Evolutionary conservation across 1,140 invertebrate species (phyloP).

Genomic region (Lerema accius): DNA sequence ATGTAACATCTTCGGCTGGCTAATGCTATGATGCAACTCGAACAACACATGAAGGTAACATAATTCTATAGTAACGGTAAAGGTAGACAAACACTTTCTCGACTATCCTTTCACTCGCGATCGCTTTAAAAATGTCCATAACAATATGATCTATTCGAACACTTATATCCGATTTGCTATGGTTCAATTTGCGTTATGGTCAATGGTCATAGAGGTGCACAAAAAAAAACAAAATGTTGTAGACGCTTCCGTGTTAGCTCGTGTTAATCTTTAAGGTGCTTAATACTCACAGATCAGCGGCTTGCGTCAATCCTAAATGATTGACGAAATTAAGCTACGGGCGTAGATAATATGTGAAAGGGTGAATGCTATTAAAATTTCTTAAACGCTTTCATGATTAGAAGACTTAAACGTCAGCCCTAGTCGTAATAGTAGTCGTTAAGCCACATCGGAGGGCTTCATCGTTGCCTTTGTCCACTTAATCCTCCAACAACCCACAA

Average conservation of each 20-base stretch:
- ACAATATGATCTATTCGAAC: not conserved
- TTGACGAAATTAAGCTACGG: too few relatives aligned
- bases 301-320: too few relatives aligned
- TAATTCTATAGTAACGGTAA: slow-evolving; percentile 21
- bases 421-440: too few relatives aligned
- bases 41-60: slow-evolving; percentile 30
- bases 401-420: too few relatives aligned
- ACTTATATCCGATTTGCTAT: not conserved
- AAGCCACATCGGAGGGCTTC: too few relatives aligned
- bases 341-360: too few relatives aligned
- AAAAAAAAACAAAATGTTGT: not conserved
- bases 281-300: too few relatives aligned
- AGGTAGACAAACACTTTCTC: slow-evolving; percentile 12
- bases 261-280: too few relatives aligned
- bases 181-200: slow-evolving; percentile 5
- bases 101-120: slow-evolving; percentile 21
- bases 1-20: slow-evolving; percentile 19
- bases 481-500: too few relatives aligned
- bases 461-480: too few relatives aligned
- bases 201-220: not conserved
- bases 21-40: slow-evolving; percentile 18
- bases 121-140: slow-evolving; percentile 17
- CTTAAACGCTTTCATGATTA: too few relatives aligned
- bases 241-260: not conserved
- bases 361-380: too few relatives aligned